Evolutionary conservation across 2,888 invertebrate genomes (phyloP), one percentile per base, ranked within the genome.

Genomic region (Synanthedon vespiformis): DNA sequence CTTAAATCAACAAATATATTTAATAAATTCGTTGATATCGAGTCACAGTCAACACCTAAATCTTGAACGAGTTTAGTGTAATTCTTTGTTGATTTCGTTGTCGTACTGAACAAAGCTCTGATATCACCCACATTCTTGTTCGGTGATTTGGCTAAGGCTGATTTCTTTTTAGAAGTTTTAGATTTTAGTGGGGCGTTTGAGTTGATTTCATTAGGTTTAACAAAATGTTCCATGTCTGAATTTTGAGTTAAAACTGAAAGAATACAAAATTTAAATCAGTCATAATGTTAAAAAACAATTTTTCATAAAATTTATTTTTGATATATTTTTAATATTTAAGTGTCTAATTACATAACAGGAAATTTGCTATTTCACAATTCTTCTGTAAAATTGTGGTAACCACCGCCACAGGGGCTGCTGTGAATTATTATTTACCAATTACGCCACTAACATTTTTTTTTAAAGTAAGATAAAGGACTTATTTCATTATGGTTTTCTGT

Each of bases 51-150:
- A 11, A 87, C 68, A 0, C 81, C 76, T 53, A 83, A 61, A 57
- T 85, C 82, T 55, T 74, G 80, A 13, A 84, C 74, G 40, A 80
- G 61, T 68, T 85, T 86, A 1, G 83, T 85, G 52, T 88, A 80
- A 63, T 72, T 88, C 55, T 82, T 78, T 12, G 81, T 84, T n/a
- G 82, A 81, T 66, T 81, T 88, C 0, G 81, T 85, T 0, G 73
- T 74, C 10, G 81, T 79, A 56, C 81, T 79, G 51, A 90, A 90
- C 56, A 90, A 75, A 51, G 86, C 84, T 66, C 90, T 74, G 40
- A 91, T 90, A 55, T 91, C 90, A 1, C 88, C 82, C 65, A 89
- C 68, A 73, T 74, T 80, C 70, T 83, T 80, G 3, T 57, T 64
- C 1, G 77, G 78, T 11, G 82, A 76, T 62, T 80, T 84, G 4